Evolutionary conservation across 2,113 vertebrate species (phyloP).

Genomic region (Cairina moschata): DNA sequence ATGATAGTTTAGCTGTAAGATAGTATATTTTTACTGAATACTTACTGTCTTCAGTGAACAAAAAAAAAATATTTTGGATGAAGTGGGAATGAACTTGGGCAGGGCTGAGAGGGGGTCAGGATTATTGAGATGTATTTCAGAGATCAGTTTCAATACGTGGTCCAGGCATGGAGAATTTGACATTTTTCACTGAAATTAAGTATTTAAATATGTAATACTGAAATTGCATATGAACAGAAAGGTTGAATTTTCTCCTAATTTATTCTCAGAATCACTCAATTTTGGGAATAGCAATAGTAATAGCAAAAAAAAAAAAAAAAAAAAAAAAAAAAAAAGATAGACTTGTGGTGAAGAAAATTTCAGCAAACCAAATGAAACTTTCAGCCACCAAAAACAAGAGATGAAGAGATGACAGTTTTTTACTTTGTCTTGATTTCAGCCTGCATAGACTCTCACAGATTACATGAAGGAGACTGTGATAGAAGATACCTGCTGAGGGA

Average conservation of each 20-base stretch:
- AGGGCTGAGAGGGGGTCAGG: background rate
- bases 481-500: background rate
- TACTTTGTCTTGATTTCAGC: background rate
- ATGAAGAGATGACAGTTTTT: background rate
- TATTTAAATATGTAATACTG: too few relatives aligned
- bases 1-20: background rate
- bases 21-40: accelerated
- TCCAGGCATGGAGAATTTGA: background rate
- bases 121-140: background rate
- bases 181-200: background rate
- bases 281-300: background rate
- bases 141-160: accelerated
- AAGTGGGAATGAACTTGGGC: background rate
- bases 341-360: background rate
- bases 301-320: background rate
- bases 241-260: background rate
- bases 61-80: background rate
- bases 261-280: background rate
- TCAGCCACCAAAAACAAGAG: background rate
- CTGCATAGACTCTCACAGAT: background rate
- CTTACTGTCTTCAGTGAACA: background rate
- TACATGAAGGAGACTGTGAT: background rate
- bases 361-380: background rate
- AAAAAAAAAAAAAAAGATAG: background rate
- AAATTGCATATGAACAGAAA: background rate